Conservation (phyloP, 2,888 invertebrate genomes). For the Drosophila kambysellisi region DNA sequence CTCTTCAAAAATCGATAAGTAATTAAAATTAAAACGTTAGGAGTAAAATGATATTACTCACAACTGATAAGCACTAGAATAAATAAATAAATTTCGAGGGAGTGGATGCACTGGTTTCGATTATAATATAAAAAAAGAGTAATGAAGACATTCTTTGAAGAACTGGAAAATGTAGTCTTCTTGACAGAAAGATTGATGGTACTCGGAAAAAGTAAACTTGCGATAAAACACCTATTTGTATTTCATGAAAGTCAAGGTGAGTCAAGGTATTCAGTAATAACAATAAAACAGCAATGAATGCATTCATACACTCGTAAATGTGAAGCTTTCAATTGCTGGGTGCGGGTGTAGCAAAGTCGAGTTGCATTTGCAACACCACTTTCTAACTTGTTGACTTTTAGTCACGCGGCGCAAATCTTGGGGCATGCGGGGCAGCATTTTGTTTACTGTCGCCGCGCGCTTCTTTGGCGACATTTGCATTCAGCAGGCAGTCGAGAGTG, state of each 20-base stretch:
- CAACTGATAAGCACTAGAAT: background rate
- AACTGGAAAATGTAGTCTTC: background rate
- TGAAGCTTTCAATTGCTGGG: background rate
- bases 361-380: constrained; percentile 1
- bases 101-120: background rate
- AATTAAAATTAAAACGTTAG: background rate
- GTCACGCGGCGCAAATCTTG: constrained; percentile 19
- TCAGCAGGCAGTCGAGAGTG: constrained; percentile 46
- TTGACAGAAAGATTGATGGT: background rate
- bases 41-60: background rate
- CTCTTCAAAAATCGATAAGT: background rate
- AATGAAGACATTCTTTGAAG: background rate
- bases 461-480: constrained; percentile 58
- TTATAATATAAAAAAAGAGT: background rate
- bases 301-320: background rate
- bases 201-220: background rate
- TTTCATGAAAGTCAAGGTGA: background rate
- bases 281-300: background rate
- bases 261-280: background rate
- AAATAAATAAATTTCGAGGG: background rate
- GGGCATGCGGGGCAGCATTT: constrained; percentile 23
- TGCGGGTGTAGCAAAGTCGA: constrained; percentile 36
- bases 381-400: constrained; percentile 49
- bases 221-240: background rate
- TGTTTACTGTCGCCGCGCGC: constrained; percentile 47